phyloP scores from a whole-genome alignment of 2,797 vertebrate genomes.

The Valencia hispanica region DNA sequence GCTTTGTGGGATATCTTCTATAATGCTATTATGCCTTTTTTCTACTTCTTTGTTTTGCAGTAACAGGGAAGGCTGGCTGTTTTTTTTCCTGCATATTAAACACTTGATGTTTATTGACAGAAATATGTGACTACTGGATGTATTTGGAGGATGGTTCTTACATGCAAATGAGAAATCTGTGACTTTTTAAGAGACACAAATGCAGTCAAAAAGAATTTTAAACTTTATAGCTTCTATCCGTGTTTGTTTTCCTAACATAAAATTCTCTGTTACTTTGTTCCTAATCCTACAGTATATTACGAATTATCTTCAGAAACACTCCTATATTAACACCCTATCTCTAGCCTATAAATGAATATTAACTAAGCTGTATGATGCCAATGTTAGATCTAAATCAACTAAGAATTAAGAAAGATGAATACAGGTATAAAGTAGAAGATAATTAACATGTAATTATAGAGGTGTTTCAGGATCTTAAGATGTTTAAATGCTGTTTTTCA shows the following conservation, averaged over 20 bases:
- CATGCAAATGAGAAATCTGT: constrained; percentile 41
- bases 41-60: constrained; percentile 44
- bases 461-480: not conserved
- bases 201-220: not conserved
- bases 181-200: constrained; percentile 27
- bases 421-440: not conserved
- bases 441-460: not conserved
- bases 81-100: constrained; percentile 41
- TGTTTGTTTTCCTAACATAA: not conserved
- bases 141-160: constrained; percentile 33
- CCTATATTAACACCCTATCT: not conserved
- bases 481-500: not conserved
- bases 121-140: constrained; percentile 43
- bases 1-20: constrained; percentile 58
- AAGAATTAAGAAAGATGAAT: not conserved
- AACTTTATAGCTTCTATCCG: not conserved
- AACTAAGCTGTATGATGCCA: not conserved
- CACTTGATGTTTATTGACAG: constrained; percentile 40
- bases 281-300: not conserved
- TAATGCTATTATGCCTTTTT: constrained; percentile 42
- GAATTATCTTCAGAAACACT: not conserved
- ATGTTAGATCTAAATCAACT: too few relatives aligned
- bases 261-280: not conserved
- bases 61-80: constrained; percentile 29
- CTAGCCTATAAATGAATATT: not conserved